Evolutionary conservation across 1,140 invertebrate species (phyloP).

Genomic region (Choristoneura fumiferana): DNA sequence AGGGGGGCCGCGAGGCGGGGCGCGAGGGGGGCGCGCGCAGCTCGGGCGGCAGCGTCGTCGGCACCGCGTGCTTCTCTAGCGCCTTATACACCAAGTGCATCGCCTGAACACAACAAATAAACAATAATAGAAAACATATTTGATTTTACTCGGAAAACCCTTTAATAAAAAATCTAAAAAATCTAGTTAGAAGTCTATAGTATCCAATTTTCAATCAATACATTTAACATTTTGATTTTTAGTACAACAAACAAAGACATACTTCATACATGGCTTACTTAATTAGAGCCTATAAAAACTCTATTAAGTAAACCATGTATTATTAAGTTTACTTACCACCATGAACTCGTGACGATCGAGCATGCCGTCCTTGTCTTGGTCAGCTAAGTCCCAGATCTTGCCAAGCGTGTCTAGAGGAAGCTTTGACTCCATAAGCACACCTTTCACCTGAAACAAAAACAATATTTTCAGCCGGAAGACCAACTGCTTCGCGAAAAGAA

Average conservation of each 20-base stretch:
- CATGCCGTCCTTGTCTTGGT: constrained; percentile 98
- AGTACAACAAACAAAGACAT: too few relatives aligned
- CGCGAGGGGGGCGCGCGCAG: constrained; percentile 81
- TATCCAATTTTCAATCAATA: too few relatives aligned
- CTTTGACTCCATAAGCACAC: constrained; percentile 94
- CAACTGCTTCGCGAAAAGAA: too few relatives aligned
- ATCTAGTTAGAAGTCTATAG: too few relatives aligned
- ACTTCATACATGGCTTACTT: too few relatives aligned
- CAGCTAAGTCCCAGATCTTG: constrained; percentile 97
- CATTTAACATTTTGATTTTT: too few relatives aligned
- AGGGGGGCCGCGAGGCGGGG: constrained; percentile 66
- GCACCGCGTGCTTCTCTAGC: constrained; percentile 93
- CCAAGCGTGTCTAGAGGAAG: constrained; percentile 94
- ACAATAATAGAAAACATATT: too few relatives aligned
- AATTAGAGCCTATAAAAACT: too few relatives aligned
- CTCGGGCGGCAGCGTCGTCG: constrained; percentile 89
- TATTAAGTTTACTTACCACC: constrained; percentile 92
- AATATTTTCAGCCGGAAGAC: neutral
- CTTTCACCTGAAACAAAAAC: constrained; percentile 83
- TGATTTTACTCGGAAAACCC: too few relatives aligned
- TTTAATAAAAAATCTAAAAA: too few relatives aligned
- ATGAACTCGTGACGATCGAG: constrained; percentile 96
- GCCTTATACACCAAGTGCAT: constrained; percentile 98
- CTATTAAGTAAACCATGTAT: too few relatives aligned
- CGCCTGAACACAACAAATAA: constrained; percentile 79